Percentiles rank a stretch among this genome's conserved stretches.
Conservation (phyloP, 2,888 invertebrate species). For the Drosophila pseudotakahashii region DNA sequence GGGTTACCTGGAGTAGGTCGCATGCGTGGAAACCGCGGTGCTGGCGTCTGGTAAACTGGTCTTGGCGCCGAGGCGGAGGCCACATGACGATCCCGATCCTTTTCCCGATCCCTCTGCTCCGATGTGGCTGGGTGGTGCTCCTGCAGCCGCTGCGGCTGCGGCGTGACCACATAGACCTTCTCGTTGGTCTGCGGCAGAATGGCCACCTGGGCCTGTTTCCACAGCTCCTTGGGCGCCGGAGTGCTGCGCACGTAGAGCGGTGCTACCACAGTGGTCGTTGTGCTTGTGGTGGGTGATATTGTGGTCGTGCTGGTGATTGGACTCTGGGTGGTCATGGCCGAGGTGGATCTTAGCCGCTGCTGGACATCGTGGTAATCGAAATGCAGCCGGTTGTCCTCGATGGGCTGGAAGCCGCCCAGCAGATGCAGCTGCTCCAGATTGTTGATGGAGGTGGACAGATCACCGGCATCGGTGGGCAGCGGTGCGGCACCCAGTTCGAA, state of each 20-base stretch:
- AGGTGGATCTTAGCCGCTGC: conserved; percentile 36
- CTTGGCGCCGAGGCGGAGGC: conserved; percentile 46
- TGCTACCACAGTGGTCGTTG: conserved; percentile 68
- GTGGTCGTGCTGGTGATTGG: conserved; percentile 39
- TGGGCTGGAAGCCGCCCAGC: conserved; percentile 64
- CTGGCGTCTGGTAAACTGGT: conserved; percentile 63
- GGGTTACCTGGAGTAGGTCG: conserved; percentile 85
- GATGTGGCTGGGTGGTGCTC: conserved; percentile 10
- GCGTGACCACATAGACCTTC: conserved; percentile 93
- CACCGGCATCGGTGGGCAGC: conserved; percentile 51
- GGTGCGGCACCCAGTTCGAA: conserved; percentile 57
- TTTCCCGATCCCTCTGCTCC: conserved; percentile 13
- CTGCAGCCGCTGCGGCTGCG: conserved; percentile 85
- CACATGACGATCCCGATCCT: conserved; percentile 28
- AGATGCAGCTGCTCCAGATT: conserved; percentile 77
- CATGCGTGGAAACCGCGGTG: conserved; percentile 84
- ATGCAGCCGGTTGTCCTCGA: conserved; percentile 77
- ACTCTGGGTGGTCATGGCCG: conserved; percentile 24
- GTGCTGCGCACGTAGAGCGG: conserved; percentile 69
- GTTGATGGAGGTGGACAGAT: conserved; percentile 73
- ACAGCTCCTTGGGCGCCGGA: conserved; percentile 82
- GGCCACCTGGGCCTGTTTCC: conserved; percentile 89
- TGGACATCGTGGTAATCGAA: conserved; percentile 68
- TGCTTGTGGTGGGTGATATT: conserved; percentile 70
- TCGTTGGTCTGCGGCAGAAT: conserved; percentile 92